phyloP scores from a whole-genome alignment of 2,797 vertebrate species.

The Xiphophorus birchmanni region DNA sequence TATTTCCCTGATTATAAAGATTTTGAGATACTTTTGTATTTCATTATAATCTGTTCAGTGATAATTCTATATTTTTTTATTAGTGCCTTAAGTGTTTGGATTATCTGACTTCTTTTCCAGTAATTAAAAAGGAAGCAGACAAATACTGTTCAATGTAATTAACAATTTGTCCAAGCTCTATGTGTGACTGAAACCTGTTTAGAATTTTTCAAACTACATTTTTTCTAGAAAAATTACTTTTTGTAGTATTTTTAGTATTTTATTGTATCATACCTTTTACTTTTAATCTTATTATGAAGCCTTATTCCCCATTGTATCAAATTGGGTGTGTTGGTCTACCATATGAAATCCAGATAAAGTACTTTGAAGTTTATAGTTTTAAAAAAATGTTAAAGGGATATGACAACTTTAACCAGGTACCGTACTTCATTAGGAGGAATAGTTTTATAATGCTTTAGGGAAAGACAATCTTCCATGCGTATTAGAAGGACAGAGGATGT shows the following conservation, averaged over 20 bases:
- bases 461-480: not conserved
- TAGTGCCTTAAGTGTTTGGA: not conserved
- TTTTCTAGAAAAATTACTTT: not conserved
- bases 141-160: not conserved
- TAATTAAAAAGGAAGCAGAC: not conserved
- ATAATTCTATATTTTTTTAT: not conserved
- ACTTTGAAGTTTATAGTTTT: not conserved
- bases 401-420: not conserved
- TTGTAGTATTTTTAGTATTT: not conserved
- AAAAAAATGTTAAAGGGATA: not conserved
- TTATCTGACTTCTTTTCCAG: not conserved
- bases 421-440: not conserved
- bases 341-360: not conserved
- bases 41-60: not conserved
- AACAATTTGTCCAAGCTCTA: not conserved
- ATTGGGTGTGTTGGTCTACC: not conserved
- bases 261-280: not conserved
- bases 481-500: constrained; percentile 9
- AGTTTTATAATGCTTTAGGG: not conserved
- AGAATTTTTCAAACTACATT: too few species aligned
- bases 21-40: too few species aligned
- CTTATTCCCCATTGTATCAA: not conserved
- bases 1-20: too few species aligned
- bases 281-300: not conserved
- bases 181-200: not conserved